Percentiles rank a stretch among this genome's conserved stretches.
Conservation (phyloP, 2,888 invertebrate species). For the Psococerastis gibbosa region DNA sequence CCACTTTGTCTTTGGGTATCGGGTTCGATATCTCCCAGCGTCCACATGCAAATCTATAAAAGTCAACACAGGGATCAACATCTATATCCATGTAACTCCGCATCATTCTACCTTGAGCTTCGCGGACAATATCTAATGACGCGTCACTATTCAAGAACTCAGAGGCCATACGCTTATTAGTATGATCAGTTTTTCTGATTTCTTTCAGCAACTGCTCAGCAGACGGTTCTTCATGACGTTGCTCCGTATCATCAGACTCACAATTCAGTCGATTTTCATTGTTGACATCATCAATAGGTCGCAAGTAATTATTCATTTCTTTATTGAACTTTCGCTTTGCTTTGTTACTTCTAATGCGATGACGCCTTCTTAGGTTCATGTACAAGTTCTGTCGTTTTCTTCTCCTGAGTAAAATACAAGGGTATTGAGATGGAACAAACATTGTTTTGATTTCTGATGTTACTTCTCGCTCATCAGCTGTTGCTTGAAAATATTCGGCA, state of each 20-base stretch:
- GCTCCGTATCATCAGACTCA: conserved; percentile 1
- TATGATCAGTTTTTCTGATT: no score
- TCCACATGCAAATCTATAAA: conserved; percentile 71
- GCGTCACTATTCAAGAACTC: conserved; percentile 41
- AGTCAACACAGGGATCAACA: conserved; percentile 60
- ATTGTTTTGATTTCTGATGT: conserved; percentile 1
- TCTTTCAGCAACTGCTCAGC: background rate
- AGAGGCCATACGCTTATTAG: conserved; percentile 21
- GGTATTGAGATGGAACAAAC: conserved; percentile 1
- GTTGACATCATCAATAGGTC: conserved; percentile 4
- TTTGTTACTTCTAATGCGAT: background rate
- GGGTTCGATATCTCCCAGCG: conserved; percentile 71
- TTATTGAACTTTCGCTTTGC: background rate
- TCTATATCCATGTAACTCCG: conserved; percentile 51
- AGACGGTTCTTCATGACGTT: background rate
- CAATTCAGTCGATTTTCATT: background rate
- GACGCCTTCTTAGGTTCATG: background rate
- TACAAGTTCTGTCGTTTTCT: background rate
- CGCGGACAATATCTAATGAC: conserved; percentile 34
- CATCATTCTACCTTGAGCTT: conserved; percentile 43
- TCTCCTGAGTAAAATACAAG: conserved; percentile 1
- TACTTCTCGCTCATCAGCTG: conserved; percentile 2
- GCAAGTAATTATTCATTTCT: background rate
- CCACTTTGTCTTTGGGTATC: conserved; percentile 73
- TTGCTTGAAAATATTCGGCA: conserved; percentile 1